These are phyloP conservation scores for Aphidius ervi DNA, from an alignment of 1,140 invertebrate genomes.

Conservation along the genomic window DNA sequence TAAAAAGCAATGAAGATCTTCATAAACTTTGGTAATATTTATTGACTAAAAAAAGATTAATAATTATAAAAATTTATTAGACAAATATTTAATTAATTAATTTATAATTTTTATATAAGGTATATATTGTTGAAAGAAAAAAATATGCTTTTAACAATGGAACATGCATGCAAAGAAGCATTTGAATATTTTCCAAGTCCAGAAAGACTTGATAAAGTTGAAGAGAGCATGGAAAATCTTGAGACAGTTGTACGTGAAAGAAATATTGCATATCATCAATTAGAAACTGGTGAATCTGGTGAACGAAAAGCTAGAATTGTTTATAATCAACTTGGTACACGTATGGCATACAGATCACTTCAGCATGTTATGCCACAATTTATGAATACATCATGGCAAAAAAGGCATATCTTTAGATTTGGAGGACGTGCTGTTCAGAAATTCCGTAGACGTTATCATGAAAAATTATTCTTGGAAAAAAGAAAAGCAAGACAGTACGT, in stretches of 20 bases:
- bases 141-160: constrained; percentile 97
- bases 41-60: constrained; percentile 5
- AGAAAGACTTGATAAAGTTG: constrained; percentile 91
- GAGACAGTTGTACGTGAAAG: constrained; percentile 88
- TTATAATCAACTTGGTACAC: constrained; percentile 58
- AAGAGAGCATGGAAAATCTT: constrained; percentile 94
- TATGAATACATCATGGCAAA: constrained; percentile 59
- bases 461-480: constrained; percentile 60
- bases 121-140: constrained; percentile 91
- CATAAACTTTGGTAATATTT: constrained; percentile 90
- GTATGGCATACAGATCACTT: constrained; percentile 38
- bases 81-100: constrained; percentile 13
- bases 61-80: constrained; percentile 10
- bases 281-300: constrained; percentile 87
- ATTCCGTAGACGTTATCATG: constrained; percentile 63
- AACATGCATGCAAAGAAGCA: constrained; percentile 72
- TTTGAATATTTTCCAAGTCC: constrained; percentile 83
- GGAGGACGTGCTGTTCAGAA: constrained; percentile 57
- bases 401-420: constrained; percentile 49
- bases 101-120: constrained; percentile 52
- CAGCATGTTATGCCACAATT: constrained; percentile 59
- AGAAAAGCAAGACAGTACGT: constrained; percentile 56
- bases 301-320: constrained; percentile 64
- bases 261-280: constrained; percentile 81
- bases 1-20: constrained; percentile 94